Evolutionary conservation across 2,888 invertebrate genomes (phyloP).

Genomic region (Chironomus riparius): DNA sequence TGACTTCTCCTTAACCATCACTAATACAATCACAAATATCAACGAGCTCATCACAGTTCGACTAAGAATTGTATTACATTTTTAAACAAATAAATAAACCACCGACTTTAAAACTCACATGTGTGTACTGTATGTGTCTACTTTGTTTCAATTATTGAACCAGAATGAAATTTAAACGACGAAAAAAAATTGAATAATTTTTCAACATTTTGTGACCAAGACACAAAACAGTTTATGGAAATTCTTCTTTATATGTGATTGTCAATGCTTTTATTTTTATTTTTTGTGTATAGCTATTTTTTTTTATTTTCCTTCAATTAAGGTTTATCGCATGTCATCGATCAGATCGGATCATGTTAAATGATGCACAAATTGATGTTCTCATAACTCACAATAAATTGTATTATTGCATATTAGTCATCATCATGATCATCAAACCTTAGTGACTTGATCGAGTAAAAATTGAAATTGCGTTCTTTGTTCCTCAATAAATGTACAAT

Average conservation of each 20-base stretch:
- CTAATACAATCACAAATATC: not conserved
- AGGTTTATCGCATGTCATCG: slow-evolving; percentile 1
- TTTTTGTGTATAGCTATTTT: no score
- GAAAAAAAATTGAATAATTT: not conserved
- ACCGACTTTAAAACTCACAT: not conserved
- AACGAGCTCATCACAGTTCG: no score
- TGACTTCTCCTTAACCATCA: slow-evolving; percentile 9
- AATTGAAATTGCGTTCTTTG: not conserved
- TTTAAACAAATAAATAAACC: no score
- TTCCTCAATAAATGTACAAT: not conserved
- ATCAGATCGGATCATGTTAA: slow-evolving; percentile 5
- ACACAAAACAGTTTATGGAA: no score
- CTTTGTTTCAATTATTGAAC: no score
- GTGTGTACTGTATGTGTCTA: not conserved
- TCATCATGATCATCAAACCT: not conserved
- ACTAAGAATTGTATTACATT: no score
- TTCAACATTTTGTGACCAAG: not conserved
- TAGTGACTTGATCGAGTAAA: not conserved
- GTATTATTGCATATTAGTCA: not conserved
- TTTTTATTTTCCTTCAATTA: not conserved
- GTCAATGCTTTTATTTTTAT: no score
- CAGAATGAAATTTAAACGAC: not conserved
- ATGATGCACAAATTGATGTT: slow-evolving; percentile 17
- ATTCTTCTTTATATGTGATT: no score
- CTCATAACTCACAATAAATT: not conserved